Conservation (phyloP, 2,113 vertebrate genomes). For the Xenus cinereus region DNA sequence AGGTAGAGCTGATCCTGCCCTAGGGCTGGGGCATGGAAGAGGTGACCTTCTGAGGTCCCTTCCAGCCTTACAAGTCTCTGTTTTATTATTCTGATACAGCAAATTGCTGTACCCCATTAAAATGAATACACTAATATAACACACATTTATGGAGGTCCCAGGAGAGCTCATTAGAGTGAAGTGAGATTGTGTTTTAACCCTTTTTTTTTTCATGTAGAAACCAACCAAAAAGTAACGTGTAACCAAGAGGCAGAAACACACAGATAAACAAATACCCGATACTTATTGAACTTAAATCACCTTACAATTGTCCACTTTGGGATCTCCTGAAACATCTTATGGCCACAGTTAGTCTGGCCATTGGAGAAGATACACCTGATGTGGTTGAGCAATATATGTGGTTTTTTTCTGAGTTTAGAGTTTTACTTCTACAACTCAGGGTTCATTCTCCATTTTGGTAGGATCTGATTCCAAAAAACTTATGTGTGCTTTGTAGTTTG, state of each 20-base stretch:
- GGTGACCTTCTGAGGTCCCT: slow-evolving; percentile 28
- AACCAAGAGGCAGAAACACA: background rate
- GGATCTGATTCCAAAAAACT: background rate
- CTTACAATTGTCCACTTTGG: background rate
- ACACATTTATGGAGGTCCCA: background rate
- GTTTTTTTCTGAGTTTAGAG: background rate
- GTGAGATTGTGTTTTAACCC: slow-evolving; percentile 8
- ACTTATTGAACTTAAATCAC: background rate
- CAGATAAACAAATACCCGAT: background rate
- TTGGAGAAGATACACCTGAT: background rate
- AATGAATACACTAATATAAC: background rate
- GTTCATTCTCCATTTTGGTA: background rate
- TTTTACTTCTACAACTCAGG: background rate
- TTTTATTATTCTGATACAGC: slow-evolving; percentile 28
- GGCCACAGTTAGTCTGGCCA: background rate
- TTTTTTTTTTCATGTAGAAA: background rate
- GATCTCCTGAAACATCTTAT: background rate
- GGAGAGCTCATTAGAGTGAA: slow-evolving; percentile 53
- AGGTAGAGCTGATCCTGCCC: slow-evolving; percentile 45
- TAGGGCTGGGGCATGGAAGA: background rate
- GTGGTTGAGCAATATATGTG: background rate
- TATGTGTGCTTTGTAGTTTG: fast-evolving
- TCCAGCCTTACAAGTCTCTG: background rate
- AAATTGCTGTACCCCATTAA: slow-evolving; percentile 25
- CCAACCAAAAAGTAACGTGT: background rate